A percentile compares a stretch with the other conserved stretches of the same genome.
Conservation (phyloP, 2,113 vertebrate species). For the Cyprinodon tularosa region DNA sequence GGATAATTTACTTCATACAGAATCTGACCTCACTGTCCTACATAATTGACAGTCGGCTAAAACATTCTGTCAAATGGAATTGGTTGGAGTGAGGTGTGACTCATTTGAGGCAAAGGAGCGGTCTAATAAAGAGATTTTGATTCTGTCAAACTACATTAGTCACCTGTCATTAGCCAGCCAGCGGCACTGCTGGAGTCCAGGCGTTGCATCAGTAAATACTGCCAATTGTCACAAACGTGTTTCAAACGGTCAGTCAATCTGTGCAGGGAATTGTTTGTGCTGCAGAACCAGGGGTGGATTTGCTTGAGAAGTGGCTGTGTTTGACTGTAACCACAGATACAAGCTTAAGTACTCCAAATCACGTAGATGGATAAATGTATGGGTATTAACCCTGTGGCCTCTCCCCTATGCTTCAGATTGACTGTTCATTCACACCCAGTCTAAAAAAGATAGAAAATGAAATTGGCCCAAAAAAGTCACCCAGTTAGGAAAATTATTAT, state of each 20-base stretch:
- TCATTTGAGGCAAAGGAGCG: slow-evolving; percentile 36
- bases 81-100: slow-evolving; percentile 37
- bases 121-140: slow-evolving; percentile 67
- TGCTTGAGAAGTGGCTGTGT: slow-evolving; percentile 21
- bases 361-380: slow-evolving; percentile 16
- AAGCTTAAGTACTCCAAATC: slow-evolving; percentile 13
- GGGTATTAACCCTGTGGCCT: slow-evolving; percentile 38
- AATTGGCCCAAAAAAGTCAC: slow-evolving; percentile 56
- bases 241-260: slow-evolving; percentile 10
- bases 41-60: slow-evolving; percentile 30
- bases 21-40: slow-evolving; percentile 24
- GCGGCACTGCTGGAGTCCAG: slow-evolving; percentile 29
- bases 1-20: slow-evolving; percentile 8
- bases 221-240: slow-evolving; percentile 25
- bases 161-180: slow-evolving; percentile 75
- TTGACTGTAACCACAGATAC: neutral
- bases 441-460: slow-evolving; percentile 43
- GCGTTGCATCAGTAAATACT: slow-evolving; percentile 40
- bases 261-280: slow-evolving; percentile 35
- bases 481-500: slow-evolving; percentile 43
- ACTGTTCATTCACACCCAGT: slow-evolving; percentile 15
- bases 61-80: slow-evolving; percentile 7
- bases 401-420: neutral
- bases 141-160: slow-evolving; percentile 78
- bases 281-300: slow-evolving; percentile 18